Evolutionary conservation across 2,888 invertebrate species (phyloP).

Genomic region (Falcaria lacertinaria): DNA sequence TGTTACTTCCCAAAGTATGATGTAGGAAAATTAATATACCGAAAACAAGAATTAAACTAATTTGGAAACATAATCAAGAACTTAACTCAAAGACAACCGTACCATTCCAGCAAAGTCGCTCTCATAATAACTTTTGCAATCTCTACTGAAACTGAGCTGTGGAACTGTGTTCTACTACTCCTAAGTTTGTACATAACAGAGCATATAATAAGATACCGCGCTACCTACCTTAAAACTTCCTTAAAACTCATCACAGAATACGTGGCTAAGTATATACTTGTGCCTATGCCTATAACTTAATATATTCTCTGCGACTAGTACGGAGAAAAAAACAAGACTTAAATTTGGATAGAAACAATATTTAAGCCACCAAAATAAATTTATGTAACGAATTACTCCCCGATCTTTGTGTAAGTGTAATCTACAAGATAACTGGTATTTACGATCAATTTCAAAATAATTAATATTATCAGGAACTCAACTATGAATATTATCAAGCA

Average conservation of each 20-base stretch:
- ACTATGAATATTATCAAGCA: background rate
- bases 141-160: slow-evolving; percentile 21
- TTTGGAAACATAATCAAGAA: slow-evolving; percentile 41
- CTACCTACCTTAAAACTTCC: too few species aligned
- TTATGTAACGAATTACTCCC: too few species aligned
- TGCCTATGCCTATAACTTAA: too few species aligned
- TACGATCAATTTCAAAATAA: background rate
- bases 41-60: slow-evolving; percentile 14
- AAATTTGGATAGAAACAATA: too few species aligned
- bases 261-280: too few species aligned
- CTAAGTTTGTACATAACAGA: slow-evolving; percentile 15
- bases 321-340: too few species aligned
- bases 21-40: slow-evolving; percentile 1
- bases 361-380: too few species aligned
- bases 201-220: too few species aligned
- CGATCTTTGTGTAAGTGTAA: too few species aligned
- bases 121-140: slow-evolving; percentile 43
- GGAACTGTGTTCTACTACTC: slow-evolving; percentile 28
- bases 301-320: too few species aligned
- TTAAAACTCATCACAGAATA: too few species aligned
- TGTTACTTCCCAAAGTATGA: background rate
- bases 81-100: slow-evolving; percentile 25
- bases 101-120: slow-evolving; percentile 22
- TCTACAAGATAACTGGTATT: background rate
- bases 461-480: background rate